These are phyloP conservation scores for Petrocephalus zakoni DNA, from an alignment of 2,113 vertebrate genomes.

Conservation along the genomic window DNA sequence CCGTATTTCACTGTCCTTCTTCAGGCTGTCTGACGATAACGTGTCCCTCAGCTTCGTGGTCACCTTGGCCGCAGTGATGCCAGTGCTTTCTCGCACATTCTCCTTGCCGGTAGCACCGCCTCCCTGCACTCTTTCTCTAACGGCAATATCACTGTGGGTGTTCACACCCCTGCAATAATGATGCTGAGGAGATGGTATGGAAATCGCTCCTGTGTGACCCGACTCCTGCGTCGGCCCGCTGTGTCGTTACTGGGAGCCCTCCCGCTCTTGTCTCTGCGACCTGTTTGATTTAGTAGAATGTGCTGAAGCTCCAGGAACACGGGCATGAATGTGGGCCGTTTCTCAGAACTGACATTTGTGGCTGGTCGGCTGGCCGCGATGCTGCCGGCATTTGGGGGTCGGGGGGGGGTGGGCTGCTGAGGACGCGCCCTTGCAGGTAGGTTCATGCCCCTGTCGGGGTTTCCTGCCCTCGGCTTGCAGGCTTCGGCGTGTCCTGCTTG, in stretches of 20 bases:
- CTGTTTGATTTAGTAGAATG: neutral
- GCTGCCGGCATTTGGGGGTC: neutral
- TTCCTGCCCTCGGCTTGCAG: constrained; percentile 10
- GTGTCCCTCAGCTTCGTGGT: too few species aligned
- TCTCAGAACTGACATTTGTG: neutral
- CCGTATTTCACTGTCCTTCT: neutral
- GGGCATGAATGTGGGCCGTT: neutral
- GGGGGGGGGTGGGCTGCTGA: neutral
- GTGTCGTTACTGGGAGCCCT: neutral
- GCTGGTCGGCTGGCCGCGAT: neutral
- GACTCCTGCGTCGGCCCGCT: neutral
- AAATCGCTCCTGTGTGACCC: neutral
- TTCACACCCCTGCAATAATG: neutral
- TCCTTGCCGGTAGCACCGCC: neutral
- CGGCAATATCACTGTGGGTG: neutral
- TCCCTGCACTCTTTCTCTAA: neutral
- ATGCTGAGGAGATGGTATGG: neutral
- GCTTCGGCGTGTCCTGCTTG: neutral
- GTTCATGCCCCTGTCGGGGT: neutral
- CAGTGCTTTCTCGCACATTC: neutral
- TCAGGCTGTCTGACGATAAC: neutral
- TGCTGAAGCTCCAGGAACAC: neutral
- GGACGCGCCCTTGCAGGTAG: neutral
- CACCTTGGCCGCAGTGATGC: too few species aligned
- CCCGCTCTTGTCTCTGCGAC: neutral